Evolutionary conservation across 1,140 invertebrate species (phyloP).

Genomic region (Teleogryllus occipitalis): DNA sequence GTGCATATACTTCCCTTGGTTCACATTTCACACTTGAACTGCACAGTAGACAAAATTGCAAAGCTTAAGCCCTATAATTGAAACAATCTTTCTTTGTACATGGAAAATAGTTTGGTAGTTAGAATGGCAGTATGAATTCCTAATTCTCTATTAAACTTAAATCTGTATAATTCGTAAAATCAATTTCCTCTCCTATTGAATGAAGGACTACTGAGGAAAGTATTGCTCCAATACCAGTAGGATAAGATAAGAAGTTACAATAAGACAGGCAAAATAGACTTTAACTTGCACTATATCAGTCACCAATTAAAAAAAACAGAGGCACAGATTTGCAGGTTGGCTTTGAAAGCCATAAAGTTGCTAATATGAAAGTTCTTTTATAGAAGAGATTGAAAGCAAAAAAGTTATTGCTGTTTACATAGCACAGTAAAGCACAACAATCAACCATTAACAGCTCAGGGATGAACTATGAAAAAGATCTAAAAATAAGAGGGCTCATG

Average conservation of each 20-base stretch:
- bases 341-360: not conserved
- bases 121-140: no score
- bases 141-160: no score
- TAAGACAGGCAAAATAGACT: not conserved
- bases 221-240: constrained; percentile 1
- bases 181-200: no score
- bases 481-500: no score
- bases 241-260: not conserved
- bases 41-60: not conserved
- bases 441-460: not conserved
- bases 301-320: not conserved
- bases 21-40: not conserved
- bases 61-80: not conserved
- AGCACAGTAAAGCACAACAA: not conserved
- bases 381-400: not conserved
- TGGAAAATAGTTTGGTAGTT: not conserved
- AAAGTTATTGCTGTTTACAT: not conserved
- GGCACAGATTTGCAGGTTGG: not conserved
- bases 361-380: not conserved
- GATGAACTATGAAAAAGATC: no score
- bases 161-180: no score
- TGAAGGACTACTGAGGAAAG: no score
- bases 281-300: not conserved
- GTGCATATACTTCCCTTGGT: not conserved
- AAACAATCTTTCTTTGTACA: not conserved